A percentile compares a stretch with the other conserved stretches of the same genome.
These are phyloP conservation scores for Hirundo rustica DNA, from an alignment of 2,797 vertebrate genomes.

Conservation along the genomic window DNA sequence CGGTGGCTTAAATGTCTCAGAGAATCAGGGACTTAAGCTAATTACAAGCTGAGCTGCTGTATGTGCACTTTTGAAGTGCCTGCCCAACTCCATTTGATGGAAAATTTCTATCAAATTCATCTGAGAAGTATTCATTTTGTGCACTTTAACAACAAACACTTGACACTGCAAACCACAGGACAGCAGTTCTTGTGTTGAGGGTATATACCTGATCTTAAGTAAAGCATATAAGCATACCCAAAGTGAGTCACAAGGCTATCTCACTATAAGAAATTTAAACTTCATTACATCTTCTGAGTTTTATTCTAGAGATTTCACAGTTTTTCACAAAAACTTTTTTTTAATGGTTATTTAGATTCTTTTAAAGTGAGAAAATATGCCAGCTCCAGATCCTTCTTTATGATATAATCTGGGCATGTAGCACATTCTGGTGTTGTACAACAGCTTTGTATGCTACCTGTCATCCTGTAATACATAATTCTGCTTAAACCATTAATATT, in stretches of 20 bases:
- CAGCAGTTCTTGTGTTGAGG: background rate
- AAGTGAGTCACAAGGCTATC: background rate
- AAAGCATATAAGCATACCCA: background rate
- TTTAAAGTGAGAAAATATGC: background rate
- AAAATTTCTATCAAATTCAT: background rate
- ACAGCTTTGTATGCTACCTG: background rate
- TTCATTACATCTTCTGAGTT: background rate
- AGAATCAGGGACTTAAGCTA: background rate
- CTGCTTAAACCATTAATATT: background rate
- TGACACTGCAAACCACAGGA: background rate
- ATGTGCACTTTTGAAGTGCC: background rate
- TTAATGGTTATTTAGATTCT: background rate
- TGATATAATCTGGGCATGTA: background rate
- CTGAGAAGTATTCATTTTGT: background rate
- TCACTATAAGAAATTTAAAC: background rate
- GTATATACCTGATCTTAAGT: background rate
- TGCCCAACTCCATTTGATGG: background rate
- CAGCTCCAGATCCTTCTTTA: background rate
- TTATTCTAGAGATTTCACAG: background rate
- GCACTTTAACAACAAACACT: background rate
- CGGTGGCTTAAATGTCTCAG: background rate
- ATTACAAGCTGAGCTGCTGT: background rate
- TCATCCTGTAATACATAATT: background rate
- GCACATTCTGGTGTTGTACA: background rate
- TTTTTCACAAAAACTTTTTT: background rate